Evolutionary conservation across 2,888 invertebrate genomes (phyloP), one percentile per base, ranked within the genome.

Genomic region (Sphaerophoria rueppellii): DNA sequence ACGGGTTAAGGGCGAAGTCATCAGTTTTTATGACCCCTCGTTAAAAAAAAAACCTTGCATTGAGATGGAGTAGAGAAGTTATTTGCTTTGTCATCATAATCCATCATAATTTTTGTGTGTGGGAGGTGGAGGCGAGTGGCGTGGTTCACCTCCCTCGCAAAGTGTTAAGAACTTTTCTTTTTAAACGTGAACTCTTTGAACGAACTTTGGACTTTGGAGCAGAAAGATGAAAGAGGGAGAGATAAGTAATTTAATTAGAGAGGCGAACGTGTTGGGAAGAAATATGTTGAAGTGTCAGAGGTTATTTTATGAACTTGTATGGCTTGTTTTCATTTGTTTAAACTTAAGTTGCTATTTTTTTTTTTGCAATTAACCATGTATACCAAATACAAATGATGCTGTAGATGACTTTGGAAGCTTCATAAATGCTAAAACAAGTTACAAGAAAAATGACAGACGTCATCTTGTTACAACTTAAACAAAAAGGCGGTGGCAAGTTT

Each of bases 1-100:
- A 48, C 34, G 48, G 34, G 43, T 35, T 74, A 54, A 12, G 34
- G 73, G 61, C 67, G 32, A 55, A 73, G 65, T 46, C 67, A 61
- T 61, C 67, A 61, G 37, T 50, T 24, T 74, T 80, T 80, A 80
- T 74, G 74, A 74, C 55, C 67, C 24, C 63, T 74, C 80, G 69
- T 80, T 80, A 74, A 74, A 24, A 24, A 24, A 24, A 24, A 57
- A 50, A 50, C 69, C 32, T 76, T 69, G 43, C 48, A 48, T 14
- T 50, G 50, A n/a, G 60, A 60, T 58, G 57, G 43, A 60, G 58
- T 50, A 52, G 37, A 55, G n/a, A 77, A 70, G 70, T 46, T 61
- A 61, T 77, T 77, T 48, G 35, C 55, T 58, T 70, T 61, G 61
- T 70, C 76, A 61, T 61, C 67, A 63, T 63, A 77, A 77, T 77